A percentile compares a stretch with the other conserved stretches of the same genome.
Conservation (phyloP, 1,140 invertebrate species). For the Heliconius hewitsoni region DNA sequence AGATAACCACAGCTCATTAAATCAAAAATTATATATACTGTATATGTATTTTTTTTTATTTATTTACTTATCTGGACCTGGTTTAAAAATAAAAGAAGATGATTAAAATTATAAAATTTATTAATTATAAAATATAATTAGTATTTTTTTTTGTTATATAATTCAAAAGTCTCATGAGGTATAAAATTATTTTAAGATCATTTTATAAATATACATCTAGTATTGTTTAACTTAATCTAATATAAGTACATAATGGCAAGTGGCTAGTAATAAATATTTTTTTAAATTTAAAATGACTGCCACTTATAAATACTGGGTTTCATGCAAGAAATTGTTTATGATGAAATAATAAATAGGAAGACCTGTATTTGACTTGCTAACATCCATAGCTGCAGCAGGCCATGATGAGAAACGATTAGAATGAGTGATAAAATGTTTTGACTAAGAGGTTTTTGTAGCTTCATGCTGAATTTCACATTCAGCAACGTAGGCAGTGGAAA, state of each 20-base stretch:
- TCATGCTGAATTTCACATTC: no score
- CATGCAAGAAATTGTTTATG: background rate
- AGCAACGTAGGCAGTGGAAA: no score
- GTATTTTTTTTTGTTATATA: background rate
- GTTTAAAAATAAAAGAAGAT: background rate
- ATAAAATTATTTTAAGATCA: conserved; percentile 14
- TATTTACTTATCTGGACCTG: background rate
- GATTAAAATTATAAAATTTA: conserved; percentile 5
- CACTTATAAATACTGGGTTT: background rate
- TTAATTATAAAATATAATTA: background rate
- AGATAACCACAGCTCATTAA: no score
- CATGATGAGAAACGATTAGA: no score
- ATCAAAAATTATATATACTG: no score
- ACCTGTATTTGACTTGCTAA: background rate
- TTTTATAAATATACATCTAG: conserved; percentile 10
- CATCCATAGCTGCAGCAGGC: background rate
- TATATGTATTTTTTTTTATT: no score
- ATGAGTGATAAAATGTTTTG: no score
- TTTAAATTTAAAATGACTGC: background rate
- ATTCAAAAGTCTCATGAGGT: conserved; percentile 10
- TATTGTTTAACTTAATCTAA: conserved; percentile 18
- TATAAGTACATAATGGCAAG: conserved; percentile 14
- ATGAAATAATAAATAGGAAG: background rate
- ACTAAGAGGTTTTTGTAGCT: no score
- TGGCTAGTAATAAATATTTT: background rate